Percentiles rank a stretch among this genome's conserved stretches.
These are phyloP conservation scores for Eubasilissa splendida DNA, from an alignment of 2,888 invertebrate genomes.

Conservation along the genomic window DNA sequence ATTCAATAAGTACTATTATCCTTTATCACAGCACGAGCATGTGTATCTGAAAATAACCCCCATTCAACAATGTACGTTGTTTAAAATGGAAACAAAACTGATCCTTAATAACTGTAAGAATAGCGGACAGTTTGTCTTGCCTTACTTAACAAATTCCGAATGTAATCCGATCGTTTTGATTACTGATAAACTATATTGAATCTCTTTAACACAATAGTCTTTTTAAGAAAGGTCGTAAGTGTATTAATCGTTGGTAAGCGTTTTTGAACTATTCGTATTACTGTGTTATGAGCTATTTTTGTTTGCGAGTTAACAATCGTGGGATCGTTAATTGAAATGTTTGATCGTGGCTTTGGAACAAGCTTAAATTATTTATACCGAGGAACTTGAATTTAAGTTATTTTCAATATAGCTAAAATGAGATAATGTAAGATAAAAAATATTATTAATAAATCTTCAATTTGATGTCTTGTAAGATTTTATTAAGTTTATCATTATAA, in stretches of 20 bases:
- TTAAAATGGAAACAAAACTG: constrained; percentile 24
- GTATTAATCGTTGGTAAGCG: not conserved
- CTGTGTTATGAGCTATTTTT: not conserved
- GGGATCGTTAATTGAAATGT: constrained; percentile 46
- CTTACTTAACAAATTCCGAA: constrained; percentile 15
- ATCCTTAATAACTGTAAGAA: not conserved
- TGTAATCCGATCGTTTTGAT: constrained; percentile 57
- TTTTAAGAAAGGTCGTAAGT: constrained; percentile 16
- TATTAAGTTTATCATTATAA: too few species aligned
- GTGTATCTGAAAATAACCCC: constrained; percentile 12
- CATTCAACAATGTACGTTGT: constrained; percentile 6
- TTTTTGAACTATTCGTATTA: not conserved
- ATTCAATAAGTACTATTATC: constrained; percentile 11
- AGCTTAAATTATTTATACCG: constrained; percentile 28
- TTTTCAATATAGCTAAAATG: too few species aligned
- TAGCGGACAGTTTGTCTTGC: constrained; percentile 20
- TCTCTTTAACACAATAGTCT: constrained; percentile 31
- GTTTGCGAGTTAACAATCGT: not conserved
- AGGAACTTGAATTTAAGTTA: too few species aligned
- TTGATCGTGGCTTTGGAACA: constrained; percentile 34
- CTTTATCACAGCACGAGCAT: constrained; percentile 28
- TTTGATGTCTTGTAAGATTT: too few species aligned
- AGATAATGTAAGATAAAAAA: too few species aligned
- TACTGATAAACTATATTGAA: constrained; percentile 54
- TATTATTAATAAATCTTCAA: too few species aligned